Evolutionary conservation across 2,113 vertebrate genomes (phyloP).

Genomic region (Anolis carolinensis): DNA sequence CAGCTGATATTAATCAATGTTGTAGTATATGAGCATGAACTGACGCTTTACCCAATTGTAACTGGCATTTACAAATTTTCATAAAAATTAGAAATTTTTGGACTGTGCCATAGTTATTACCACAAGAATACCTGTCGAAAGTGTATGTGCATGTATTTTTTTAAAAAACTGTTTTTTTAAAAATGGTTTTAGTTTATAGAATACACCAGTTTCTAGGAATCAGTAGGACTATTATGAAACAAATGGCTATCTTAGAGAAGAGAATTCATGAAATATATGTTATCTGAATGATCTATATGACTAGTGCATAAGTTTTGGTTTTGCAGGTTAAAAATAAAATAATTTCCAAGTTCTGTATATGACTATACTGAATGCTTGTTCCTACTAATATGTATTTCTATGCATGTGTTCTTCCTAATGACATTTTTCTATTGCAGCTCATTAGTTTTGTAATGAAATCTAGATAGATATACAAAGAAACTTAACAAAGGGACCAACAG

Average conservation of each 20-base stretch:
- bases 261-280: constrained; percentile 27
- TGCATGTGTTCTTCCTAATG: not conserved
- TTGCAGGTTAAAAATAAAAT: no score
- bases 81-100: constrained; percentile 52
- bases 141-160: constrained; percentile 58
- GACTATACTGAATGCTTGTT: not conserved
- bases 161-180: constrained; percentile 66
- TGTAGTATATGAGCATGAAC: constrained; percentile 56
- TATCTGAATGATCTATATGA: not conserved
- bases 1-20: constrained; percentile 61
- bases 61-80: constrained; percentile 60
- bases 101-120: constrained; percentile 65
- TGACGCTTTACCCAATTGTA: constrained; percentile 65
- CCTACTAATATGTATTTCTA: no score
- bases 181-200: constrained; percentile 52
- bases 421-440: not conserved
- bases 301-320: not conserved
- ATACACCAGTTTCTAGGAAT: constrained; percentile 29
- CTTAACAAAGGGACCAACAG: not conserved
- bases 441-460: not conserved
- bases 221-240: constrained; percentile 40
- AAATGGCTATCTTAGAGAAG: constrained; percentile 26
- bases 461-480: not conserved
- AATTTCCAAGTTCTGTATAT: not conserved
- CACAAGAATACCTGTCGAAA: constrained; percentile 65